Evolutionary conservation across 2,797 vertebrate genomes (phyloP).

Genomic region (Pangasius larnaudii): DNA sequence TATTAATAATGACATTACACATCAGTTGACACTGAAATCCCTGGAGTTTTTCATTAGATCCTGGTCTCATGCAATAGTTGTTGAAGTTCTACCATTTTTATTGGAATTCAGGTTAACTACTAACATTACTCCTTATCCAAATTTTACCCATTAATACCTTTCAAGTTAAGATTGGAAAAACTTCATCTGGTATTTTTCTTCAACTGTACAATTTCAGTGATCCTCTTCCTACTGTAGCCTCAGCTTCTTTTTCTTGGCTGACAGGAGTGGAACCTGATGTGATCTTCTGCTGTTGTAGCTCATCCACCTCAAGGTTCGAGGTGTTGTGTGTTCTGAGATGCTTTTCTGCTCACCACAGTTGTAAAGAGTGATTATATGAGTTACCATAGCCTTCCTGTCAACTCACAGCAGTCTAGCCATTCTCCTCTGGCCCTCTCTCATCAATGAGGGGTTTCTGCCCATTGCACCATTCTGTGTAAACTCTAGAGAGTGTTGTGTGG

Average conservation of each 20-base stretch:
- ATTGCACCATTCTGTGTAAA: not conserved
- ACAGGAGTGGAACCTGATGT: not conserved
- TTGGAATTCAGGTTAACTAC: not conserved
- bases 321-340: not conserved
- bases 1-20: constrained; percentile 31
- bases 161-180: not conserved
- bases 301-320: not conserved
- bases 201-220: not conserved
- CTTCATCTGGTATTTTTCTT: not conserved
- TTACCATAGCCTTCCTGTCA: not conserved
- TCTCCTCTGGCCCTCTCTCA: not conserved
- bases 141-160: not conserved
- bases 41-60: not conserved
- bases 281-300: not conserved
- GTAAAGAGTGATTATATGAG: not conserved
- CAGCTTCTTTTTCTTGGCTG: not conserved
- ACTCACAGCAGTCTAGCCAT: not conserved
- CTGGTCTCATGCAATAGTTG: not conserved
- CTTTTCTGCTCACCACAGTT: not conserved
- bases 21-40: not conserved
- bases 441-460: not conserved
- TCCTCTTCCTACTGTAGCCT: not conserved
- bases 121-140: not conserved
- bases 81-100: not conserved
- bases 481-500: not conserved